A percentile compares a stretch with the other conserved stretches of the same genome.
phyloP scores from a whole-genome alignment of 2,888 invertebrate species.

The Eupithecia insigniata region DNA sequence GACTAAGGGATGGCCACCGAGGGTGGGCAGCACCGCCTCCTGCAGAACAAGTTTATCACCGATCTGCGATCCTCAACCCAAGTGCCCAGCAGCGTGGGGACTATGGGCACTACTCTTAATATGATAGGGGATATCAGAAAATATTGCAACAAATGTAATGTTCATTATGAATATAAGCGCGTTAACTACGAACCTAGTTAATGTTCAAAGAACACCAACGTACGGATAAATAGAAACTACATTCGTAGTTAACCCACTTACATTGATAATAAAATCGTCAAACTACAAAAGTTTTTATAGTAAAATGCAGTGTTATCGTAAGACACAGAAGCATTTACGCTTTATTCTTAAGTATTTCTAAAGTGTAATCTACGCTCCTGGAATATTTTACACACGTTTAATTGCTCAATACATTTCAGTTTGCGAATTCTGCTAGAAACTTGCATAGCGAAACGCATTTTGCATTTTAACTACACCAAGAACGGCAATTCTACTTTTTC shows the following conservation, averaged over 20 bases:
- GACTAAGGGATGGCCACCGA: neutral
- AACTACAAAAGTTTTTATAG: no score
- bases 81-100: neutral
- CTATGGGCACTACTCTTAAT: neutral
- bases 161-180: no score
- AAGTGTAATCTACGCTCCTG: neutral
- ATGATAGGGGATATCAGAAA: neutral
- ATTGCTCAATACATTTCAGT: slow-evolving; percentile 28
- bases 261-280: no score
- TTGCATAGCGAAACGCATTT: slow-evolving; percentile 9
- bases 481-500: slow-evolving; percentile 14
- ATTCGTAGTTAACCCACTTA: no score
- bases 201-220: no score
- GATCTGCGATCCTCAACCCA: neutral
- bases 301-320: neutral
- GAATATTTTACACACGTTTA: slow-evolving; percentile 35
- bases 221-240: no score
- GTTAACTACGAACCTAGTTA: no score
- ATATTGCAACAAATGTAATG: neutral
- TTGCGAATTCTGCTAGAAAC: slow-evolving; percentile 12
- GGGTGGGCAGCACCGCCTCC: neutral
- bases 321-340: neutral
- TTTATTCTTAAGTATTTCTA: neutral
- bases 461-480: slow-evolving; percentile 15
- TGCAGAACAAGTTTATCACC: neutral